These are phyloP conservation scores for Taphrorychus bicolor DNA, from an alignment of 2,888 invertebrate genomes.

Conservation along the genomic window DNA sequence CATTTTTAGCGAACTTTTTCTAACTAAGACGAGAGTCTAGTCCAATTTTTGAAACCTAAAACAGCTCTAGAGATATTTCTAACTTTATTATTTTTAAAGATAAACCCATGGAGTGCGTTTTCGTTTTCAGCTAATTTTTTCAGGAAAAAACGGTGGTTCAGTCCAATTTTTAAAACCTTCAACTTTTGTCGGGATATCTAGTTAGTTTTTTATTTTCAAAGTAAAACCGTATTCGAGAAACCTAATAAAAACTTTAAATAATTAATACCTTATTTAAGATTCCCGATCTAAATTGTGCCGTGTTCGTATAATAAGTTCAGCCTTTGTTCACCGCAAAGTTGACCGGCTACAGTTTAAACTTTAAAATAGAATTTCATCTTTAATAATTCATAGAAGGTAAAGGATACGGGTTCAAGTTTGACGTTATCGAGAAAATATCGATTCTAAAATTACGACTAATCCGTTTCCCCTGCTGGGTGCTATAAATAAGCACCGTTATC, in stretches of 20 bases:
- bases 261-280: not conserved
- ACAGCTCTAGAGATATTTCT: too few relatives aligned
- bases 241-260: not conserved
- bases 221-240: not conserved
- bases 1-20: too few relatives aligned
- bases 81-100: too few relatives aligned
- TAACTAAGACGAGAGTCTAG: too few relatives aligned
- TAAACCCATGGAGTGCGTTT: too few relatives aligned
- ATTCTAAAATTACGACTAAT: not conserved
- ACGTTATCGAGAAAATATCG: constrained; percentile 6
- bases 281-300: not conserved
- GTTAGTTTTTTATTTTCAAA: too few relatives aligned
- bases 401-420: constrained; percentile 6
- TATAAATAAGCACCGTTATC: not conserved
- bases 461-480: not conserved
- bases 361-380: constrained; percentile 3
- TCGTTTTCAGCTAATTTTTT: too few relatives aligned
- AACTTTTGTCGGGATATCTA: too few relatives aligned
- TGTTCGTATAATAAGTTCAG: not conserved
- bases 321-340: not conserved
- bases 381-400: constrained; percentile 3
- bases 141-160: too few relatives aligned
- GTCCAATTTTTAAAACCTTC: too few relatives aligned
- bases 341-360: constrained; percentile 3
- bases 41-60: too few relatives aligned